phyloP scores from a whole-genome alignment of 23 tunicate species.

The Ciona savignyi region DNA sequence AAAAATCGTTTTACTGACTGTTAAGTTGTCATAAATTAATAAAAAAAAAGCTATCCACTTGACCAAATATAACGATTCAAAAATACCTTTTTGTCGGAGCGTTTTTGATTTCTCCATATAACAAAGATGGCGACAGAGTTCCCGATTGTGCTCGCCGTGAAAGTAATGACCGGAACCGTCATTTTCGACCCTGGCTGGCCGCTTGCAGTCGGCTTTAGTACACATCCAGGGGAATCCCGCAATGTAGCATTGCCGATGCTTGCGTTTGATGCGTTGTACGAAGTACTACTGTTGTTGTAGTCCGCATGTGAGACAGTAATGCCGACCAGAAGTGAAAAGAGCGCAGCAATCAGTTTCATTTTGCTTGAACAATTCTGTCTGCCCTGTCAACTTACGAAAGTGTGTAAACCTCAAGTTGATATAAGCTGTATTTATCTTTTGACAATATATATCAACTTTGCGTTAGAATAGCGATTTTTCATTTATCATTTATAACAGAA shows the following conservation, averaged over 20 bases:
- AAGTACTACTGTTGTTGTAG: not conserved
- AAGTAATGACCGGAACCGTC: slow-evolving; percentile 27
- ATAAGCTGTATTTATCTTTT: too few species aligned
- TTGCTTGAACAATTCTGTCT: not conserved
- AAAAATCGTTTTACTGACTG: too few species aligned
- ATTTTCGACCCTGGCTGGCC: slow-evolving; percentile 11
- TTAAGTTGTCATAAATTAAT: too few species aligned
- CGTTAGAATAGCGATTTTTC: too few species aligned
- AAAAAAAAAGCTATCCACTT: too few species aligned
- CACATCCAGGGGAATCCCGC: not conserved
- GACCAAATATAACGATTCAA: too few species aligned
- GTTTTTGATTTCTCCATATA: slow-evolving; percentile 44
- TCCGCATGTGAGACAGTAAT: not conserved
- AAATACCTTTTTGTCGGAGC: slow-evolving; percentile 52
- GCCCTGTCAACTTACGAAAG: too few species aligned
- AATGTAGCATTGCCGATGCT: not conserved
- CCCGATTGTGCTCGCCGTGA: slow-evolving; percentile 29
- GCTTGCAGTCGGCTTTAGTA: not conserved
- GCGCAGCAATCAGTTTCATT: not conserved
- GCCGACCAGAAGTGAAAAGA: not conserved
- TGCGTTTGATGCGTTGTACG: not conserved
- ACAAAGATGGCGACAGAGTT: slow-evolving; percentile 57
- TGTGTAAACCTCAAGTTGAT: too few species aligned
- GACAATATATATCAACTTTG: too few species aligned
- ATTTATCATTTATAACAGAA: too few species aligned